A percentile compares a stretch with the other conserved stretches of the same genome.
Conservation (phyloP, 2,113 vertebrate species). For the Mesocricetus auratus region DNA sequence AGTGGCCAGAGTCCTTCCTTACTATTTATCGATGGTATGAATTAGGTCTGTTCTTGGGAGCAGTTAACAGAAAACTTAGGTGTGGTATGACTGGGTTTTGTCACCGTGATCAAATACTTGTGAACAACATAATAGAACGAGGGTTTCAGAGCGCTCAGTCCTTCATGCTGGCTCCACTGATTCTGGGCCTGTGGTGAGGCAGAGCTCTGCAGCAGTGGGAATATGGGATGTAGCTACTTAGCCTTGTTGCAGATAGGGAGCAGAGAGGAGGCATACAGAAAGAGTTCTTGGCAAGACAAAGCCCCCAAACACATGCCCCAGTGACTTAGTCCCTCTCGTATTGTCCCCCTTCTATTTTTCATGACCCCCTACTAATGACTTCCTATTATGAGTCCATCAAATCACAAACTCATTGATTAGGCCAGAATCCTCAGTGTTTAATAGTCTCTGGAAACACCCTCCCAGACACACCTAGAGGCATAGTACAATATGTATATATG, state of each 20-base stretch:
- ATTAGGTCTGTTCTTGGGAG: neutral
- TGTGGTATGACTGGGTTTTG: neutral
- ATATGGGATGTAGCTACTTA: neutral
- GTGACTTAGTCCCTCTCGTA: neutral
- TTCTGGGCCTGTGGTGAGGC: neutral
- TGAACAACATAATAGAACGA: neutral
- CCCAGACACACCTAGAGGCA: neutral
- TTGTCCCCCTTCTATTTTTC: neutral
- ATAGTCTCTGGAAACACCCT: neutral
- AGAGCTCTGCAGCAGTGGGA: neutral
- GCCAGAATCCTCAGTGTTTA: neutral
- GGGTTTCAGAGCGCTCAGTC: neutral
- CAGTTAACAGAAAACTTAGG: neutral
- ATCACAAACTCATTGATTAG: neutral
- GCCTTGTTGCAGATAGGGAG: neutral
- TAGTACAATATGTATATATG: neutral
- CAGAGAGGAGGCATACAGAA: neutral
- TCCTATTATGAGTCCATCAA: neutral
- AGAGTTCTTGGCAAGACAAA: neutral
- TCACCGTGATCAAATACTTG: neutral
- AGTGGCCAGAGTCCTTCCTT: neutral
- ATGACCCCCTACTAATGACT: neutral
- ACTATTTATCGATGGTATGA: neutral
- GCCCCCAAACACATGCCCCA: neutral
- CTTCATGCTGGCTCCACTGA: neutral